Evolutionary conservation across 2,113 vertebrate species (phyloP), one percentile per base, ranked within the genome.

Genomic region (Microtus oregoni): DNA sequence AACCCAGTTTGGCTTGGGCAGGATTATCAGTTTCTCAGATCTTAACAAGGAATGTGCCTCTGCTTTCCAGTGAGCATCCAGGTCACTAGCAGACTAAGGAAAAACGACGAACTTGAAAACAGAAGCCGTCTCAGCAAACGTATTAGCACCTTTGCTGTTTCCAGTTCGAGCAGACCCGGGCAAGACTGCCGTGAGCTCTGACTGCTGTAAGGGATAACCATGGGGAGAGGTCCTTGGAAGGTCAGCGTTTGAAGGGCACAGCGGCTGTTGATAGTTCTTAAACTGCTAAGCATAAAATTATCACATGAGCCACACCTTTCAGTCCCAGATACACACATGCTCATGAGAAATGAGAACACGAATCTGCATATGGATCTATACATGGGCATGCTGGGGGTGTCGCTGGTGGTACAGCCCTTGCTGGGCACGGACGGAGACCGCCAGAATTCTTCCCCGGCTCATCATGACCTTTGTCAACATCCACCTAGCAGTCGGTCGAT

Each of bases 261-360:
- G 12, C 81, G 63, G 44, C 26, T 41, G 30, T 50, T 52, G 26
- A 55, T 55, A 87, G 4, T 47, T 83, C 77, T 9, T 68, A 17
- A 82, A 63, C 12, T 14, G 52, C 35, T 50, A 52, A 70, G 32
- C 26, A 26, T 22, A 26, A 63, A 86, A 65, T 61, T 47, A 4
- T 20, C 4, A 7, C 3, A 1, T 15, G 26, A 58, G 2, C n/a
- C 55, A 17, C 50, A 70, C 14, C 14, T 14, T 50, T 44, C 0
- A 14, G 28, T 83, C 30, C 82, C 41, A 12, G 24, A 24, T 4
- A 11, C 38, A 19, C 2, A 11, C 38, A 26, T 7, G 28, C 12
- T 38, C 32, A 28, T 41, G 38, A 44, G 73, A 32, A 35, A 22
- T 1, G 44, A 41, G 72, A 35, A 78, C 41, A 32, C 0, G 4